Base-by-base conservation (phyloP, 2,113 vertebrate species). In the Alethe diademata region DNA sequence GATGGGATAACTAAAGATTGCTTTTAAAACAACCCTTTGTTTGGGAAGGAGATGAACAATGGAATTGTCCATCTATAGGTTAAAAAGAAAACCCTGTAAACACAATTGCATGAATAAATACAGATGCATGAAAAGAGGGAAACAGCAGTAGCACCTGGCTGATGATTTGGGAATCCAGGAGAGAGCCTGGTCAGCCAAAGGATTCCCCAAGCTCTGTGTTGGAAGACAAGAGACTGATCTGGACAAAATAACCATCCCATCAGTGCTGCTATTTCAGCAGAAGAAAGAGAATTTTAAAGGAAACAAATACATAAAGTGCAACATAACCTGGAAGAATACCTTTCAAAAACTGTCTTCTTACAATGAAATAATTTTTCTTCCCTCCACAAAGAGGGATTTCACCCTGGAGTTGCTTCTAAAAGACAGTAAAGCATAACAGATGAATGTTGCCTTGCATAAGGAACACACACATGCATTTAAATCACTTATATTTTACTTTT, bases 401-500 rank as follows among this genome's bases (percentile, higher is more conserved):
- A 90, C 76, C 94, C 96, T 5, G 18, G 90, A 95, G 90, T 90
- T 94, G 90, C 74, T 91, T 85, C 92, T 89, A 85, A 57, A 92
- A 95, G 93, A 84, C 4, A 71, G 81, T 90, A 90, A 97, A 95
- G 83, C 84, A 90, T 36, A 96, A 89, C 95, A 97, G 97, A 95
- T 94, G 91, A 97, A 71, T 42, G 86, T 86, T 96, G 94, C 66
- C 95, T 87, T 97, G 93, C 95, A 84, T 85, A 95, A 96, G 87
- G 87, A 94, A 95, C 88, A 89, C 89, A 83, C 79, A 93, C 85
- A 96, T 90, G 97, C 96, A 96, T 97, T 96, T 97, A 96, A 96
- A 97, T 97, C 94, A 96, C 95, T 97, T 97, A 78, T 89, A 97
- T 97, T 93, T 96, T 96, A 91, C 96, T 95, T 96, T 96, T 97